Evolutionary conservation across 2,888 invertebrate species (phyloP).

Genomic region (Dryococelus australis): DNA sequence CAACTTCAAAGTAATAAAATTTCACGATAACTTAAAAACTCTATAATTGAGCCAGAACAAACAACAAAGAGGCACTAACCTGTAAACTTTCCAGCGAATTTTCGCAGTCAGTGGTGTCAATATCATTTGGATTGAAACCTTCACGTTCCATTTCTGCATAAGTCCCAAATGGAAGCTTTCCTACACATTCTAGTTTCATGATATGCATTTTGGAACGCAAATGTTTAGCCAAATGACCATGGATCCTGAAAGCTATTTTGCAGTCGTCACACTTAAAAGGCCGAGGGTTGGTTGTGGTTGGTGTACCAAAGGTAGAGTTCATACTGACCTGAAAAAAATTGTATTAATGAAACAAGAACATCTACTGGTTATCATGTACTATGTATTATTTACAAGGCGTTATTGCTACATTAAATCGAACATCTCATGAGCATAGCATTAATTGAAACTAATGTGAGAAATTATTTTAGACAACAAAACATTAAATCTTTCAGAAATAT

Average conservation of each 20-base stretch:
- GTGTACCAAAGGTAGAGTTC: constrained; percentile 84
- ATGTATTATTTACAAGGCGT: too few relatives aligned
- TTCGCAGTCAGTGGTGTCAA: constrained; percentile 96
- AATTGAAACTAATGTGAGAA: too few relatives aligned
- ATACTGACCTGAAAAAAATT: constrained; percentile 66
- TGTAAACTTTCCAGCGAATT: constrained; percentile 89
- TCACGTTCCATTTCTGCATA: constrained; percentile 93
- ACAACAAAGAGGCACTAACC: constrained; percentile 55
- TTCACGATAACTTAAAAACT: too few relatives aligned
- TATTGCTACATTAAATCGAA: too few relatives aligned
- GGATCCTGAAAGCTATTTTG: constrained; percentile 94
- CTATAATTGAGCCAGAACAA: too few relatives aligned
- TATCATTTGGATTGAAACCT: constrained; percentile 88
- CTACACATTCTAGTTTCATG: constrained; percentile 89
- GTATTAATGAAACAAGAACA: neutral
- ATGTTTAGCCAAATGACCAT: constrained; percentile 97
- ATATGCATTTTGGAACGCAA: constrained; percentile 96
- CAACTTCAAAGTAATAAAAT: too few relatives aligned
- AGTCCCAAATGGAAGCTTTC: constrained; percentile 92
- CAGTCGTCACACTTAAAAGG: constrained; percentile 97
- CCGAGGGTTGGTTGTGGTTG: constrained; percentile 87
- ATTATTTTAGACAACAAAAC: too few relatives aligned
- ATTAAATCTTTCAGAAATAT: too few relatives aligned
- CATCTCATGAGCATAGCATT: too few relatives aligned
- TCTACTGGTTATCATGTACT: neutral